These are phyloP conservation scores for Fringilla coelebs DNA, from an alignment of 2,797 vertebrate genomes.

Conservation along the genomic window DNA sequence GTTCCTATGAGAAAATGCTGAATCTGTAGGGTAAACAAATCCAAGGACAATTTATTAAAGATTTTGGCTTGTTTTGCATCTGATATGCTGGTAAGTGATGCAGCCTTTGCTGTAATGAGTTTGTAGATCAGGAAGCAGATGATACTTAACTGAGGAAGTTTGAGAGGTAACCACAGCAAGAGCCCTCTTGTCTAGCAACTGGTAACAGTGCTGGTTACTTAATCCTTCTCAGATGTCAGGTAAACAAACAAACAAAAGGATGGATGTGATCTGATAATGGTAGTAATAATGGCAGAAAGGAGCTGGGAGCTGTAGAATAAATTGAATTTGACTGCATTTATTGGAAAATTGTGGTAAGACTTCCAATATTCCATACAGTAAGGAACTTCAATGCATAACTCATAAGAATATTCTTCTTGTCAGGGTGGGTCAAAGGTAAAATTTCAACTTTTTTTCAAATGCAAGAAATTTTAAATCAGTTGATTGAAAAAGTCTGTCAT, in stretches of 20 bases:
- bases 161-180: conserved; percentile 1
- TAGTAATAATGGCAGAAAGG: neutral
- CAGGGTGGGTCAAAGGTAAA: neutral
- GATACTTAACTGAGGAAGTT: neutral
- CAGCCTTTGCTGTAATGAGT: neutral
- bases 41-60: neutral
- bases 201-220: neutral
- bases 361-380: neutral
- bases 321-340: neutral
- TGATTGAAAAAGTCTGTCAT: neutral
- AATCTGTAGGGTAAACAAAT: neutral
- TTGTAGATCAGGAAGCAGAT: neutral
- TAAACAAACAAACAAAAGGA: neutral
- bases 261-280: neutral
- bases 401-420: neutral
- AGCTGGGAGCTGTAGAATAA: neutral
- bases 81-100: neutral
- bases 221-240: neutral
- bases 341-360: neutral
- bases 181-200: neutral
- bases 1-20: neutral
- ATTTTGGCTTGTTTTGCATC: neutral
- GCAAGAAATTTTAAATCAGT: neutral
- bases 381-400: neutral
- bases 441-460: neutral